Conservation (phyloP, 1,140 invertebrate genomes). For the Eupristina koningsbergeri region DNA sequence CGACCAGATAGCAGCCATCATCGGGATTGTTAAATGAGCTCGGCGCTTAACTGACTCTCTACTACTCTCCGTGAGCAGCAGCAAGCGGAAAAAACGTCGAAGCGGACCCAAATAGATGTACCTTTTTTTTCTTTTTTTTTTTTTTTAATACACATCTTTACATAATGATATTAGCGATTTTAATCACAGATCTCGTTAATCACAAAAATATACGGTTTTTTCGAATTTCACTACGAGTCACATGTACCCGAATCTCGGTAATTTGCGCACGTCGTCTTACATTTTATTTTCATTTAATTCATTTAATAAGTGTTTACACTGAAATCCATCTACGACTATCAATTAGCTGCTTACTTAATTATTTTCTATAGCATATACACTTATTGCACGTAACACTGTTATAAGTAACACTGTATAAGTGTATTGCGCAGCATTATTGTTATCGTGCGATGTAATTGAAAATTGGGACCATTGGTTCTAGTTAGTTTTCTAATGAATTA, state of each 20-base stretch:
- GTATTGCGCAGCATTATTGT: too few species aligned
- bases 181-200: neutral
- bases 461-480: constrained; percentile 2
- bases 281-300: neutral
- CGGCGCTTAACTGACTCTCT: constrained; percentile 38
- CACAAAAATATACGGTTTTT: neutral
- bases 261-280: neutral
- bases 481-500: neutral
- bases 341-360: too few species aligned
- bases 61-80: neutral
- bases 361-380: too few species aligned
- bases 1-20: constrained; percentile 49
- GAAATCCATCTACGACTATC: too few species aligned
- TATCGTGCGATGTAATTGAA: neutral
- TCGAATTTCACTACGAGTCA: neutral
- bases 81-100: constrained; percentile 22
- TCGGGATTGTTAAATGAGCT: constrained; percentile 46
- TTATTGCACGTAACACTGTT: too few species aligned
- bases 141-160: too few species aligned
- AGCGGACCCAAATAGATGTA: neutral
- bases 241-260: neutral
- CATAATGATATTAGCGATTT: too few species aligned
- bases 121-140: too few species aligned
- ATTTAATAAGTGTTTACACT: too few species aligned
- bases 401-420: too few species aligned